Percentiles rank a stretch among this genome's conserved stretches.
Evolutionary conservation across 2,888 invertebrate genomes (phyloP).

Genomic region (Lypha dubia): DNA sequence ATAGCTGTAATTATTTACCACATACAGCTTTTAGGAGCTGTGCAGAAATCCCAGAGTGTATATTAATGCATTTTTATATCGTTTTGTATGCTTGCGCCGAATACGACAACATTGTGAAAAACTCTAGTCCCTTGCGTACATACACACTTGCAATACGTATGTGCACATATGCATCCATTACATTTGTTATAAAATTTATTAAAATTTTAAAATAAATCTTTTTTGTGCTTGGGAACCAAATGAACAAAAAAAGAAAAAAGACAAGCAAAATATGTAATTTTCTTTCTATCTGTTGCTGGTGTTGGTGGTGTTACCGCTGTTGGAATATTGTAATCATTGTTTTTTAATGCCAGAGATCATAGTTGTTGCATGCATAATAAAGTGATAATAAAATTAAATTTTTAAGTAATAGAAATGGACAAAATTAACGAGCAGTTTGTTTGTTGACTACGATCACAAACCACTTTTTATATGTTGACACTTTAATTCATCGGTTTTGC

Average conservation of each 20-base stretch:
- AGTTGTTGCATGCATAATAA: background rate
- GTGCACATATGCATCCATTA: constrained; percentile 1
- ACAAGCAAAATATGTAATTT: background rate
- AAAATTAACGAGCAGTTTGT: background rate
- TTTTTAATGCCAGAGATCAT: constrained; percentile 16
- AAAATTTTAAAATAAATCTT: constrained; percentile 55
- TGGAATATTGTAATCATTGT: background rate
- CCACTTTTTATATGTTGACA: too few species aligned
- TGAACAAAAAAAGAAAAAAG: too few species aligned
- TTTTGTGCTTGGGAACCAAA: background rate
- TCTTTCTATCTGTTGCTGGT: constrained; percentile 13
- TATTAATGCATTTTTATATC: constrained; percentile 45
- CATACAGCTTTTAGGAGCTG: background rate
- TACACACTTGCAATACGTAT: background rate
- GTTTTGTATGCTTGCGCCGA: constrained; percentile 13
- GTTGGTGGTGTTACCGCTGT: background rate
- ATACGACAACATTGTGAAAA: background rate
- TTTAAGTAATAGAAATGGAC: background rate
- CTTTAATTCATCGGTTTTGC: too few species aligned
- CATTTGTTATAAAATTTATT: constrained; percentile 51
- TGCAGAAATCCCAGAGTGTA: constrained; percentile 14
- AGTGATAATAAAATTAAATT: background rate
- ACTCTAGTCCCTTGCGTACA: background rate
- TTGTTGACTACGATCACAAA: background rate
- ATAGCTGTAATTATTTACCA: background rate